These are phyloP conservation scores for Drosophila littoralis DNA, from an alignment of 1,140 invertebrate genomes.

Conservation along the genomic window DNA sequence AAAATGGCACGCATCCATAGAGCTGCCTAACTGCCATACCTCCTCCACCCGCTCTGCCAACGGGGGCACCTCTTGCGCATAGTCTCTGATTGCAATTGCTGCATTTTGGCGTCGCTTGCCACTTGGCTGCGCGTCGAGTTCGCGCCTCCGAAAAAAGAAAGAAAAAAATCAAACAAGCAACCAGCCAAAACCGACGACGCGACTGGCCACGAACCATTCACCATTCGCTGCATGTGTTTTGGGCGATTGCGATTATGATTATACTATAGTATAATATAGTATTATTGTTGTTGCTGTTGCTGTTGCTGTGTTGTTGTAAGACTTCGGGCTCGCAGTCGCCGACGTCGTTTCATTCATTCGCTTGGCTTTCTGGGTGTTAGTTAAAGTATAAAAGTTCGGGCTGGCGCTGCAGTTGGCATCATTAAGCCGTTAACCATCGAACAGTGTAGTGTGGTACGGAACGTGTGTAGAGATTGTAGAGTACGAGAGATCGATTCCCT, in stretches of 20 bases:
- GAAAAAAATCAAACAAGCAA: constrained; percentile 49
- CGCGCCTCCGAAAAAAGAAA: constrained; percentile 69
- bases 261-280: constrained; percentile 31
- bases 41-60: not conserved
- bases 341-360: constrained; percentile 61
- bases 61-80: not conserved
- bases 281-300: constrained; percentile 36
- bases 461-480: constrained; percentile 57
- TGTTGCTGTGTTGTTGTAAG: constrained; percentile 36
- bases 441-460: constrained; percentile 69
- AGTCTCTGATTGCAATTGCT: constrained; percentile 44
- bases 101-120: constrained; percentile 68
- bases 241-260: constrained; percentile 79
- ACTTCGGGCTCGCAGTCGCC: constrained; percentile 53
- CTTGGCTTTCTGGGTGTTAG: constrained; percentile 46
- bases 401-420: constrained; percentile 73
- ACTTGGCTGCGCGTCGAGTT: constrained; percentile 73
- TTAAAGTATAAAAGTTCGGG: constrained; percentile 80
- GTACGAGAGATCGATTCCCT: constrained; percentile 1
- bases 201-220: constrained; percentile 61
- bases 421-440: constrained; percentile 84
- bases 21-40: constrained; percentile 10
- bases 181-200: constrained; percentile 36
- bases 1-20: constrained; percentile 79
- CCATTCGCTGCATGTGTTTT: constrained; percentile 72